Base-by-base conservation (phyloP, 2,888 invertebrate genomes). In the Cephus pygmeus region DNA sequence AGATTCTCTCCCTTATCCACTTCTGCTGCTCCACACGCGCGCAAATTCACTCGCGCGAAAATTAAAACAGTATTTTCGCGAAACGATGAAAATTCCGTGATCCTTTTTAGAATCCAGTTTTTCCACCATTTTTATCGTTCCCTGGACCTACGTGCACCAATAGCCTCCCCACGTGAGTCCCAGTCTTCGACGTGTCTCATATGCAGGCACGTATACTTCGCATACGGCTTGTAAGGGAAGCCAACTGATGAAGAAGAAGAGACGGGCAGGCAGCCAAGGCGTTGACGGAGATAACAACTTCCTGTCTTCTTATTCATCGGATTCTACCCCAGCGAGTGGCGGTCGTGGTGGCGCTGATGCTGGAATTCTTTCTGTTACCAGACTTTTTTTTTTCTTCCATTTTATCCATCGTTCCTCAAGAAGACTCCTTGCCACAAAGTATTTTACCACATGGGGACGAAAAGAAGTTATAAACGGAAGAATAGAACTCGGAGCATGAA, bases 1-100 rank as follows among this genome's bases (percentile, higher is more conserved):
- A 56, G 23, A 56, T 56, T 23, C 82, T 82, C 82, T 79, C 81
- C 83, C 81, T 84, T 83, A 81, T 82, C 78, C 83, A 81, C 40
- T 36, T 36, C 73, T 75, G 73, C 36, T 2, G 2, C 40, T 23
- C 6, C 1, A 23, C 56, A 56, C 56, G 23, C 23, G 56, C 56
- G 23, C 23, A 23, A 23, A 9, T 23, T 56, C 2, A 56, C 23
- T 56, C 23, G 56, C 56, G 56, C 56, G 23, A 56, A 56, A 23
- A 56, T 23, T 56, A 56, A 23, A 23, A 2, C 56, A 56, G 56
- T 56, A 23, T 56, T 23, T 56, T 9, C 56, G 23, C 9, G 56
- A 56, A 15, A 15, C 9, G 2, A 56, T 0, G 23, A 9, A 56
- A 56, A 56, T 56, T 56, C 6, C 23, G 2, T 6, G 56, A 56